A percentile compares a stretch with the other conserved stretches of the same genome.
These are phyloP conservation scores for Zapus hudsonius DNA, from an alignment of 2,113 vertebrate species.

Conservation along the genomic window DNA sequence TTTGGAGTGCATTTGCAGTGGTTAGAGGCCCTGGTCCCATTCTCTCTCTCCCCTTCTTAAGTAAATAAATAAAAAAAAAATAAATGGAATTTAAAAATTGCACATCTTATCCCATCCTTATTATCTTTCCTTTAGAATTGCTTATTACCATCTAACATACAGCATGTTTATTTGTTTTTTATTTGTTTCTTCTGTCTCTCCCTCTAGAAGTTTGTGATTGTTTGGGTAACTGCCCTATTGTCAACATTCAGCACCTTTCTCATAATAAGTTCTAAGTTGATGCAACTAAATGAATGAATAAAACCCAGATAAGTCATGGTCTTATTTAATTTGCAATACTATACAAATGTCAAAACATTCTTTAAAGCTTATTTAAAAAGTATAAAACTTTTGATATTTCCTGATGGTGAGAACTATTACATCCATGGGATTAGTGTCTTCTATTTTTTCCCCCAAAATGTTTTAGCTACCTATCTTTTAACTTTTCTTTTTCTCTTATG, in stretches of 20 bases:
- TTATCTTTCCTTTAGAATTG: neutral
- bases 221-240: neutral
- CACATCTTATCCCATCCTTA: rapidly evolving
- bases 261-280: neutral
- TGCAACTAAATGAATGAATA: neutral
- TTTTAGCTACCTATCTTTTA: neutral
- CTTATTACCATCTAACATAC: neutral
- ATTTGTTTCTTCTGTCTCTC: neutral
- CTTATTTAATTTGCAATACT: neutral
- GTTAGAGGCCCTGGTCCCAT: too few relatives aligned
- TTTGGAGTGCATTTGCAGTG: too few relatives aligned
- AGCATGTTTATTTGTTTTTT: conserved; percentile 22
- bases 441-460: neutral
- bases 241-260: neutral
- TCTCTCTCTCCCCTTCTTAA: too few relatives aligned
- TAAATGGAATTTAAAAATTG: too few relatives aligned
- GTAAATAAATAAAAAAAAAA: too few relatives aligned
- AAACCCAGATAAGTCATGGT: neutral
- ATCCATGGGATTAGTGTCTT: neutral
- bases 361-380: neutral
- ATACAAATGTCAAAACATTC: neutral
- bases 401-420: neutral
- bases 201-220: neutral
- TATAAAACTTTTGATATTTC: neutral
- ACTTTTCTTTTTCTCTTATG: neutral